Base-by-base conservation (phyloP, 2,888 invertebrate species). In the Drosophila melanosoma region DNA sequence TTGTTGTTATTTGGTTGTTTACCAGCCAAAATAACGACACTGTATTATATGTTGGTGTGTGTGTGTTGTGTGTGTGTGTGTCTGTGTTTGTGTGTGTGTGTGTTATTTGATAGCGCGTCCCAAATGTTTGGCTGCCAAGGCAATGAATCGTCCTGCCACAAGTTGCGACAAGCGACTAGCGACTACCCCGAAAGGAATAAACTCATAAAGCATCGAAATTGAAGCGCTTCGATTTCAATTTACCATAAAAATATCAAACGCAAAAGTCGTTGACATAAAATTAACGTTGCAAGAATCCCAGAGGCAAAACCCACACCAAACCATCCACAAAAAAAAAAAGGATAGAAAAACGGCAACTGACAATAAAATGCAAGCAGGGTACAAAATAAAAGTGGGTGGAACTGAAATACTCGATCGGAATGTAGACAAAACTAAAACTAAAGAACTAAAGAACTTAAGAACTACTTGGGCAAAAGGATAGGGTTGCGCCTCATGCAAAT, bases 101-200 rank as follows among this genome's bases (percentile, higher is more conserved):
- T 89, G 90, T 90, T 85, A 90, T 85, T 85, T 85, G 90, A 85
- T 90, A 85, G 90, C 90, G 79, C 83, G 89, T 69, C 87, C 85
- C 84, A 86, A 86, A 89, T 87, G 80, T 90, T 82, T 87, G 73
- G 87, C 90, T 87, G 88, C 87, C 87, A 90, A 87, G 90, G 91
- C 86, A 81, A 87, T 87, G 83, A 67, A 32, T 38, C 61, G 83
- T 90, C 76, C 84, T 87, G 89, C 91, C 87, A 89, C 90, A 88
- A 89, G 82, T 82, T 86, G 82, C 86, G 82, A 56, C 56, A 56
- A 38, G 82, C 86, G 82, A 56, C 56, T 38, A 38, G 75, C 76
- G 83, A 75, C 83, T 87, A 89, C 83, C 81, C 76, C 81, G 35
- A 38, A 54, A n/a, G 40, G 76, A 71, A 83, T 81, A 90, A 89